Evolutionary conservation across 2,888 invertebrate genomes (phyloP).

Genomic region (Standfussiana lucernea): DNA sequence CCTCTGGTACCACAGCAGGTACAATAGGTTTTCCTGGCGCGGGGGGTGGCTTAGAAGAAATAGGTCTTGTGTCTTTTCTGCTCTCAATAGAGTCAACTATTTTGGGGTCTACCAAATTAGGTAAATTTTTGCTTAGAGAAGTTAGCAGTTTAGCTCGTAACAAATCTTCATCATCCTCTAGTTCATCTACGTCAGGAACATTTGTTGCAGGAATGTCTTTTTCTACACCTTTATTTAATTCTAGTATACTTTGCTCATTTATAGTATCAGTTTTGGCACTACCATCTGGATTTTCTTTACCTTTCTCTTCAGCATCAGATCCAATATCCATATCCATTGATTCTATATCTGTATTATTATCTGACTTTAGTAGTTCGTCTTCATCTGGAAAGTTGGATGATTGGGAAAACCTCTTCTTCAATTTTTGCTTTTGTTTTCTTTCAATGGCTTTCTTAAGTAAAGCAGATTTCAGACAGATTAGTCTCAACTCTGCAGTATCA

Average conservation of each 20-base stretch:
- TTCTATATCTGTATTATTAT: slow-evolving; percentile 87
- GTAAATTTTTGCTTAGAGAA: slow-evolving; percentile 91
- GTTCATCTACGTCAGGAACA: slow-evolving; percentile 77
- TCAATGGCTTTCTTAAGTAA: slow-evolving; percentile 92
- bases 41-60: slow-evolving; percentile 53
- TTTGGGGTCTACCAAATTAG: slow-evolving; percentile 80
- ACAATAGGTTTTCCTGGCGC: slow-evolving; percentile 46
- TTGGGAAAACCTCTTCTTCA: slow-evolving; percentile 82
- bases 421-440: slow-evolving; percentile 88
- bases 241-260: slow-evolving; percentile 34
- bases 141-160: slow-evolving; percentile 91
- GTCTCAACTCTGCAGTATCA: slow-evolving; percentile 91
- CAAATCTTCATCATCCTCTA: slow-evolving; percentile 92
- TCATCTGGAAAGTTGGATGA: slow-evolving; percentile 80
- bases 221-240: slow-evolving; percentile 35
- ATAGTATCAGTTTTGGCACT: slow-evolving; percentile 58
- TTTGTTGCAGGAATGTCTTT: slow-evolving; percentile 56
- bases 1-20: slow-evolving; percentile 71
- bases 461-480: slow-evolving; percentile 93
- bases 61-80: slow-evolving; percentile 56
- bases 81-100: slow-evolving; percentile 70
- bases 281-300: slow-evolving; percentile 70
- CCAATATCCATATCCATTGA: slow-evolving; percentile 90
- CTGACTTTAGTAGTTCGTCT: slow-evolving; percentile 79
- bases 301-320: slow-evolving; percentile 85